Percentiles rank a stretch among this genome's conserved stretches.
phyloP scores from a whole-genome alignment of 2,797 vertebrate genomes.

The Crax fasciolata region DNA sequence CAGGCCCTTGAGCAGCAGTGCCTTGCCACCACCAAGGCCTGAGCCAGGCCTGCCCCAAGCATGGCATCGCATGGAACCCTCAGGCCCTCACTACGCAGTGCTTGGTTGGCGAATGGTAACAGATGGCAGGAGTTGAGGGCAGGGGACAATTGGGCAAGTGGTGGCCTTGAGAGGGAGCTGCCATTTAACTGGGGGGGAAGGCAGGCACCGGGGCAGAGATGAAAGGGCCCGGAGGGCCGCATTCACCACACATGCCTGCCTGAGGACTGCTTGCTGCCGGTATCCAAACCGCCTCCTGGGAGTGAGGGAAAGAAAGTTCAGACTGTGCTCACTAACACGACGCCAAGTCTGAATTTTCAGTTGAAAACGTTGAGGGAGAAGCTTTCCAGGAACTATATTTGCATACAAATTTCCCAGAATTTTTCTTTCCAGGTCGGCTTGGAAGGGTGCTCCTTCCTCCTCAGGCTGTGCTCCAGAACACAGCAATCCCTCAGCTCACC shows the following conservation, averaged over 20 bases:
- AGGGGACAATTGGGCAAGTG: too few relatives aligned
- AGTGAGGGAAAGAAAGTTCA: neutral
- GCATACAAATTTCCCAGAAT: neutral
- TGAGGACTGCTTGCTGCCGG: neutral
- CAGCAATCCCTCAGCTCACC: neutral
- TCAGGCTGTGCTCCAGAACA: neutral
- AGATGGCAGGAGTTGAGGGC: too few relatives aligned
- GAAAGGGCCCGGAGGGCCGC: neutral
- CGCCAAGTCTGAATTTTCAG: neutral
- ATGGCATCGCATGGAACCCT: too few relatives aligned
- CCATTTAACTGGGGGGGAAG: neutral
- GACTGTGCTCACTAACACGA: accelerated
- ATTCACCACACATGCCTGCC: accelerated
- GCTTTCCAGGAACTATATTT: neutral
- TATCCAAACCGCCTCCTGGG: neutral
- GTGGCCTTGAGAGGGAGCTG: neutral
- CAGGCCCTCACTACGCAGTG: too few relatives aligned
- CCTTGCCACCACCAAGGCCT: too few relatives aligned
- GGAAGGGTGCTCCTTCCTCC: neutral
- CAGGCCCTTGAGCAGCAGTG: too few relatives aligned
- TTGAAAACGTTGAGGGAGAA: neutral
- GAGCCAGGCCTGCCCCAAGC: too few relatives aligned
- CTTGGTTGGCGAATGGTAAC: too few relatives aligned
- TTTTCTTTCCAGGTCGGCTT: neutral
- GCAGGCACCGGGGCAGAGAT: neutral